These are phyloP conservation scores for Cephus pygmeus DNA, from an alignment of 2,888 invertebrate species.

Conservation along the genomic window DNA sequence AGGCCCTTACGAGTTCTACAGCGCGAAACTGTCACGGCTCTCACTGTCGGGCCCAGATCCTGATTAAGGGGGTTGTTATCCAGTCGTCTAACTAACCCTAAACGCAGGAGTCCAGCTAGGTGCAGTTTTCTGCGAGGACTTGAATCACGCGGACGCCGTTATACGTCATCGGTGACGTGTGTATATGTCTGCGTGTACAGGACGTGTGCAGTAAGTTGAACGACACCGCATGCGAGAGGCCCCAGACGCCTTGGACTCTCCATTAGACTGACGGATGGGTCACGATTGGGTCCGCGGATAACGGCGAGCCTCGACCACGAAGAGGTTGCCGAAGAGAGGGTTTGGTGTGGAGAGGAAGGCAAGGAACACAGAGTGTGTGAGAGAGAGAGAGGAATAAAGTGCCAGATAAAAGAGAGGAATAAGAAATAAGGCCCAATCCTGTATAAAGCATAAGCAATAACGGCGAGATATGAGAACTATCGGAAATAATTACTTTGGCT, in stretches of 20 bases:
- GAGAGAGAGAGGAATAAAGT: slow-evolving; percentile 25
- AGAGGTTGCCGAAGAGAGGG: slow-evolving; percentile 8
- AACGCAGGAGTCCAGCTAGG: neutral
- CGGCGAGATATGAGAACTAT: slow-evolving; percentile 45
- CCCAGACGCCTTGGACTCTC: slow-evolving; percentile 33
- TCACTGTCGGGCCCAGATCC: neutral
- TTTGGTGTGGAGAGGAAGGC: slow-evolving; percentile 22
- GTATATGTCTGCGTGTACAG: neutral
- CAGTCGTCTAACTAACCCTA: neutral
- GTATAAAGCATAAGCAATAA: slow-evolving; percentile 53
- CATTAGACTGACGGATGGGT: slow-evolving; percentile 52
- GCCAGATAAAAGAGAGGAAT: neutral
- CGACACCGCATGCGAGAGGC: neutral
- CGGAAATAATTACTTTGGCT: slow-evolving; percentile 59
- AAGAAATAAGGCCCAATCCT: neutral
- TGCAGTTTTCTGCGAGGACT: neutral
- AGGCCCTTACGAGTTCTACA: neutral
- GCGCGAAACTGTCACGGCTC: neutral
- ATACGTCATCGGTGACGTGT: neutral
- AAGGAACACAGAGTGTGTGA: slow-evolving; percentile 16
- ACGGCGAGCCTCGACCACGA: slow-evolving; percentile 17
- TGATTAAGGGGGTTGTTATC: neutral
- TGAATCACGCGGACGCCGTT: neutral
- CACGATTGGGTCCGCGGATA: slow-evolving; percentile 47
- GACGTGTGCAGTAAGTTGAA: neutral